phyloP scores from a whole-genome alignment of 2,888 invertebrate genomes.

The Quadriops clusia region DNA sequence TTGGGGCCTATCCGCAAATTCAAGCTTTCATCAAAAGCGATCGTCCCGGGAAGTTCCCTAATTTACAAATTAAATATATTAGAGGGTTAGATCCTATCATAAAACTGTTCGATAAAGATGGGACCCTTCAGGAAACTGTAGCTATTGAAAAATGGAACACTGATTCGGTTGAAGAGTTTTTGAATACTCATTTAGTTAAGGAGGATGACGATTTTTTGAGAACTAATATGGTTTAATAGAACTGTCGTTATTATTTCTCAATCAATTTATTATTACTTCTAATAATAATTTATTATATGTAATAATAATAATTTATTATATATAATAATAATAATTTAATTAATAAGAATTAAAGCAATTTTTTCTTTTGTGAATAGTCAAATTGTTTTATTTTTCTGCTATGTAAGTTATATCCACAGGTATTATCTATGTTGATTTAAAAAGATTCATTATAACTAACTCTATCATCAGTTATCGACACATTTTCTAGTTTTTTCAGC shows the following conservation, averaged over 20 bases:
- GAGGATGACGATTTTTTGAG: slow-evolving; percentile 43
- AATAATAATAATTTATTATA: too few species aligned
- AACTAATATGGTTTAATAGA: slow-evolving; percentile 12
- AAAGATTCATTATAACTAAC: too few species aligned
- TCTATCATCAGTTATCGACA: slow-evolving; percentile 51
- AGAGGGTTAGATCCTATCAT: slow-evolving; percentile 91
- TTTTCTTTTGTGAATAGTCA: too few species aligned
- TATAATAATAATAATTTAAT: too few species aligned
- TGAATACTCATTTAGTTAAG: slow-evolving; percentile 71
- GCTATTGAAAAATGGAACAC: slow-evolving; percentile 99
- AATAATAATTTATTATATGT: too few species aligned
- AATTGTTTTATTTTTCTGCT: too few species aligned
- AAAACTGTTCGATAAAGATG: slow-evolving; percentile 74
- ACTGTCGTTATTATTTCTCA: too few species aligned
- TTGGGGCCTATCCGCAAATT: slow-evolving; percentile 95
- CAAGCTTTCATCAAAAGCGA: slow-evolving; percentile 96
- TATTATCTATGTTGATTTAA: too few species aligned
- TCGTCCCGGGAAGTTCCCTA: slow-evolving; percentile 77
- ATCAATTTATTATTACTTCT: too few species aligned
- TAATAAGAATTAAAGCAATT: too few species aligned
- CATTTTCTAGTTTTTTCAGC: slow-evolving; percentile 51
- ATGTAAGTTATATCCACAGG: too few species aligned
- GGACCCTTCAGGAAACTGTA: slow-evolving; percentile 73
- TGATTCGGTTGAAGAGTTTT: slow-evolving; percentile 92
- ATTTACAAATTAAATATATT: slow-evolving; percentile 83